Percentiles rank a stretch among this genome's conserved stretches.
These are phyloP conservation scores for Brachirus orientalis DNA, from an alignment of 2,113 vertebrate species.

Conservation along the genomic window DNA sequence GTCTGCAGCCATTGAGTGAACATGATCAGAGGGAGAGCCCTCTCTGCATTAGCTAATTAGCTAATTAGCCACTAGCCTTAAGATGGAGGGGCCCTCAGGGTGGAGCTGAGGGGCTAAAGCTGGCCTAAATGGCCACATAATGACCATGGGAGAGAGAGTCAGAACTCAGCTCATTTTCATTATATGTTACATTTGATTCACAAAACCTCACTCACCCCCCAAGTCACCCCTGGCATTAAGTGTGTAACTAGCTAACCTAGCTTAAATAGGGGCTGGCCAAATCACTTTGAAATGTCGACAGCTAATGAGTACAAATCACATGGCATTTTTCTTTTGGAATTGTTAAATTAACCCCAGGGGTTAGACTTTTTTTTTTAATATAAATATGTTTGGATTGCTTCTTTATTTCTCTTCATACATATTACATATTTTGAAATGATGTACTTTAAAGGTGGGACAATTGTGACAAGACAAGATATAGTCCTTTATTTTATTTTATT, in stretches of 20 bases:
- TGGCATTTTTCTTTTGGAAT: background rate
- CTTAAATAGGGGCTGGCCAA: background rate
- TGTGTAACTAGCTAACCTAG: too few relatives aligned
- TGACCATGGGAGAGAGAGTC: conserved; percentile 64
- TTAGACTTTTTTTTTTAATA: background rate
- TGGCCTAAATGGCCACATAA: conserved; percentile 77
- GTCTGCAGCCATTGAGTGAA: conserved; percentile 71
- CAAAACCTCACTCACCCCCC: too few relatives aligned
- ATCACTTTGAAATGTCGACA: background rate
- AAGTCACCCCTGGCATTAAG: too few relatives aligned
- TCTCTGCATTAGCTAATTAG: conserved; percentile 70
- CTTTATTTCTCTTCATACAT: too few relatives aligned
- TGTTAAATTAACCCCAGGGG: background rate
- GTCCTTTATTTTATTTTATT: too few relatives aligned
- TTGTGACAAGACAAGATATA: too few relatives aligned
- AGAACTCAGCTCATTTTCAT: conserved; percentile 70
- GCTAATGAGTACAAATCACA: background rate
- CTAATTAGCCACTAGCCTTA: conserved; percentile 79
- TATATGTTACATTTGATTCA: conserved; percentile 72
- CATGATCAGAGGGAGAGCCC: conserved; percentile 72
- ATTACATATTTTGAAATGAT: too few relatives aligned
- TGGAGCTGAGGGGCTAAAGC: conserved; percentile 69
- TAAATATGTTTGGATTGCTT: background rate
- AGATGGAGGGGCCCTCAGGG: conserved; percentile 78
- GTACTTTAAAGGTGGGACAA: too few relatives aligned